These are phyloP conservation scores for Alligator sinensis DNA, from an alignment of 2,113 vertebrate genomes.

Conservation along the genomic window DNA sequence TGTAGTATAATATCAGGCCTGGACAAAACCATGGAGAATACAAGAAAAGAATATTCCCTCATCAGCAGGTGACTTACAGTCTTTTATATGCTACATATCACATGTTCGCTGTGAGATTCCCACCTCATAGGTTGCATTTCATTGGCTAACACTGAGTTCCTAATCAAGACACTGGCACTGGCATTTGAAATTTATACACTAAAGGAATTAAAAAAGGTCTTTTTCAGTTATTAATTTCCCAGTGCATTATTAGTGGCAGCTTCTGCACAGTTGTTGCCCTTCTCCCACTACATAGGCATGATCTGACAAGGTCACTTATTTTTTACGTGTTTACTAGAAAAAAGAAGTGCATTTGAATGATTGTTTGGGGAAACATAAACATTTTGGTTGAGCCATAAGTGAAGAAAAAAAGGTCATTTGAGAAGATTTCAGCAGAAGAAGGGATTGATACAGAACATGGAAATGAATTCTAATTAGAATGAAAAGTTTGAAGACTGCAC, in stretches of 20 bases:
- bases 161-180: conserved; percentile 54
- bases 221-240: conserved; percentile 68
- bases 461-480: conserved; percentile 77
- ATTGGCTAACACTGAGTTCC: conserved; percentile 48
- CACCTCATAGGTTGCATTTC: conserved; percentile 58
- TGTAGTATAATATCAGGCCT: conserved; percentile 25
- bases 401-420: conserved; percentile 70
- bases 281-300: conserved; percentile 61
- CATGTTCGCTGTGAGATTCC: conserved; percentile 31
- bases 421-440: conserved; percentile 73
- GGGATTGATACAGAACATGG: conserved; percentile 74
- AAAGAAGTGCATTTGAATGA: conserved; percentile 70
- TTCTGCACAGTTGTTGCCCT: conserved; percentile 62
- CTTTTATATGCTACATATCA: not conserved
- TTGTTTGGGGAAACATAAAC: conserved; percentile 76
- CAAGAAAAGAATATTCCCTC: not conserved
- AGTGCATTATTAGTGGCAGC: conserved; percentile 66
- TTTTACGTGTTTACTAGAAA: conserved; percentile 72
- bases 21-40: conserved; percentile 40
- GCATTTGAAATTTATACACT: conserved; percentile 72
- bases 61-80: conserved; percentile 58
- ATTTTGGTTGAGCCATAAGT: conserved; percentile 69
- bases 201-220: conserved; percentile 59
- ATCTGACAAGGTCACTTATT: conserved; percentile 72
- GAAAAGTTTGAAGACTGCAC: conserved; percentile 68